Evolutionary conservation across 2,797 vertebrate genomes (phyloP), one percentile per base, ranked within the genome.

Genomic region (Sus cebifrons): DNA sequence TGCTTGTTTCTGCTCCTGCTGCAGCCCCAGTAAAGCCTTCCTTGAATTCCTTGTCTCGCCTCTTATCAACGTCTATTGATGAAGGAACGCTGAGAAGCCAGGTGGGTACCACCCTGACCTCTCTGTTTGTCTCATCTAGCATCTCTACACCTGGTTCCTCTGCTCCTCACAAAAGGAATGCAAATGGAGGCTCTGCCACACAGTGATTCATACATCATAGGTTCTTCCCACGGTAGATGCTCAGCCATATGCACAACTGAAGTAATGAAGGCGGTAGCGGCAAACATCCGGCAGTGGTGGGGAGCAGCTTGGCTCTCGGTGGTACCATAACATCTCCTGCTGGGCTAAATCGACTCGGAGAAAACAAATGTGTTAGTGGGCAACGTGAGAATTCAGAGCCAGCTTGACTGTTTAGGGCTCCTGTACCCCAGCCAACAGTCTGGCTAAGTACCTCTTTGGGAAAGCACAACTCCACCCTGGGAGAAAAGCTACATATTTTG

Each of bases 331-430:
- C 40, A 21, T 73, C 54, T 60, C 88, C 89, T 84, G 29, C 92
- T 60, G 79, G 74, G 85, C 75, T 82, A 84, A 89, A 93, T 10
- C 85, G 75, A 96, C 32, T 77, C 77, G 60, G 64, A 86, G 91
- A 85, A 95, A 96, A 94, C 91, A 74, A 89, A 95, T 70, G 84
- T 79, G 95, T 86, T 79, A 32, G 92, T 89, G 88, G 68, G 92
- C 78, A 89, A 25, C 2, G 1, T 91, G 96, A 96, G 85, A 65
- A 82, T 73, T 77, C 74, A 54, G 56, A 96, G 74, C 78, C 79
- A 93, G 94, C 79, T 60, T 87, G 86, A 89, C 91, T 94, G 5
- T 74, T 87, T 82, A 73, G 86, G 36, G 68, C 95, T 54, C 83
- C 6, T 1, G n/a, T 62, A 62, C 62, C 62, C 70, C 91, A 36